Evolutionary conservation across 2,797 vertebrate species (phyloP).

Genomic region (Percopsis omiscomaycus): DNA sequence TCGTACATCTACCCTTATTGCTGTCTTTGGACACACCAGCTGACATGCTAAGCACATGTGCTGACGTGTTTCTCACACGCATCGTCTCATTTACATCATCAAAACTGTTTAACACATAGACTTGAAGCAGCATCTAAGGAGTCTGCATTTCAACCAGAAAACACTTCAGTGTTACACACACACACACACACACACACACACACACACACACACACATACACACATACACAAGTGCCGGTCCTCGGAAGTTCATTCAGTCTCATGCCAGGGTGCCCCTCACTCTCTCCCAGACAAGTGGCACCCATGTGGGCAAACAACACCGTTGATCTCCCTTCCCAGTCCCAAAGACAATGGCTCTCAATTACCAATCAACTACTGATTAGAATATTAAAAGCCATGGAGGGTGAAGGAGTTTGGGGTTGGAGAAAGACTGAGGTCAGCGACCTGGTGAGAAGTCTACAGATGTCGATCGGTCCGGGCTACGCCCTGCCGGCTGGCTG

Average conservation of each 20-base stretch:
- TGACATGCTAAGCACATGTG: constrained; percentile 44
- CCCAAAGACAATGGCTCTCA: constrained; percentile 64
- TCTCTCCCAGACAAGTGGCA: constrained; percentile 60
- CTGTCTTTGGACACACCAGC: constrained; percentile 38
- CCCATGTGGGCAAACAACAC: constrained; percentile 58
- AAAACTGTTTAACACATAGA: constrained; percentile 61
- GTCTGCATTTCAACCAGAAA: constrained; percentile 39
- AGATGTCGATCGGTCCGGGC: constrained; percentile 62
- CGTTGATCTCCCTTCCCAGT: constrained; percentile 36
- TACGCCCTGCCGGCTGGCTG: constrained; percentile 23
- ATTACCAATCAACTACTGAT: constrained; percentile 70
- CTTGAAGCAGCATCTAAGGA: constrained; percentile 45
- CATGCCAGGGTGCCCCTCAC: constrained; percentile 43
- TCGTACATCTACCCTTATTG: not conserved
- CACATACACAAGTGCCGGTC: constrained; percentile 7
- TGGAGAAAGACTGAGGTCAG: constrained; percentile 58
- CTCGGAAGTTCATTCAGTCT: constrained; percentile 55
- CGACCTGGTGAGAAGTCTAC: constrained; percentile 74
- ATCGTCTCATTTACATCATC: constrained; percentile 69
- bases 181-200: constrained; percentile 39
- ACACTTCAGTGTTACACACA: constrained; percentile 57
- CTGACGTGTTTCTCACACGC: constrained; percentile 40
- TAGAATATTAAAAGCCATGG: constrained; percentile 75
- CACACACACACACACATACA: constrained; percentile 1
- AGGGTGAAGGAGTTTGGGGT: constrained; percentile 34